Percentiles rank a stretch among this genome's conserved stretches.
Conservation (phyloP, 2,113 vertebrate genomes). For the Cryptomyrus ogoouensis region DNA sequence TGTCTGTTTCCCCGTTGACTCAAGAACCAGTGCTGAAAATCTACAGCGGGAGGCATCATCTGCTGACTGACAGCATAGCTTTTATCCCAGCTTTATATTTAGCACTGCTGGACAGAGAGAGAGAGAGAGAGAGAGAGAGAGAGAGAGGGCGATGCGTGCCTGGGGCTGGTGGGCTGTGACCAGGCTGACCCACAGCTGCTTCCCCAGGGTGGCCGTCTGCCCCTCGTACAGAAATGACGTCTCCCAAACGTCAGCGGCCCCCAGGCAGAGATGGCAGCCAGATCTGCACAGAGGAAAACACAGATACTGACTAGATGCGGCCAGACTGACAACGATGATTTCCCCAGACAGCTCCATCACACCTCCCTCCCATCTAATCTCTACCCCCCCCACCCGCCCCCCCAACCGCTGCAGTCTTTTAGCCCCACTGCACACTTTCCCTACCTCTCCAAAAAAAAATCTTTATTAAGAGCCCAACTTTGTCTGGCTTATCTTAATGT, state of each 20-base stretch:
- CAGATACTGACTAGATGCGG: not conserved
- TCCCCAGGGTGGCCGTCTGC: constrained; percentile 1
- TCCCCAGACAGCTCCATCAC: not conserved
- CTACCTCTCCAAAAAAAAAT: not conserved
- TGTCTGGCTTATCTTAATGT: not conserved
- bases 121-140: not conserved
- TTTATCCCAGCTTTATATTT: not conserved
- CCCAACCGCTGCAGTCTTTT: not conserved
- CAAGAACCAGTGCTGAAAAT: not conserved
- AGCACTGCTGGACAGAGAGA: not conserved
- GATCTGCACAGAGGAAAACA: constrained; percentile 19
- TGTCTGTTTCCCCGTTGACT: not conserved
- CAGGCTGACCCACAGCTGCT: constrained; percentile 7
- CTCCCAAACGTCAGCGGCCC: constrained; percentile 32
- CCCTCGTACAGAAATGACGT: constrained; percentile 20
- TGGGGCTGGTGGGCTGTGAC: constrained; percentile 31
- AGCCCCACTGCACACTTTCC: not conserved
- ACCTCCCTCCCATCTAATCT: not conserved
- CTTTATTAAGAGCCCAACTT: not conserved
- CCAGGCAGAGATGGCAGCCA: constrained; percentile 37
- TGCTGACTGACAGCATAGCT: not conserved
- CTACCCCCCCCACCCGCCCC: too few relatives aligned
- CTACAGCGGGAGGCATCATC: not conserved
- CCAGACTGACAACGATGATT: not conserved
- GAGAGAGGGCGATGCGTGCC: not conserved